Percentiles rank a stretch among this genome's conserved stretches.
phyloP scores from a whole-genome alignment of 2,113 vertebrate species.

The Psittacula cyanocephala region DNA sequence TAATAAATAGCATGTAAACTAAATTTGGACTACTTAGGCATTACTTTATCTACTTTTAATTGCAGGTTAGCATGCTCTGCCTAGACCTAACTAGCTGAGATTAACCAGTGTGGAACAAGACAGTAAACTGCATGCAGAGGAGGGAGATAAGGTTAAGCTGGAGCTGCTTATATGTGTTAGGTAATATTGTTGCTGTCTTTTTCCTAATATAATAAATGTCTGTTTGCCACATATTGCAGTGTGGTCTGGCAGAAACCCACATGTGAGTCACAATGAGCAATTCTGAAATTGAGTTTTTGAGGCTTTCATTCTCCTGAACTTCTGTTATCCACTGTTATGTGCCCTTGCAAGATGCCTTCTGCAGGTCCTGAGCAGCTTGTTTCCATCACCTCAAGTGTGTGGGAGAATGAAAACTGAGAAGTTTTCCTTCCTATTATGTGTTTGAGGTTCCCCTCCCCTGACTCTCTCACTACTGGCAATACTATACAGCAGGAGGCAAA shows the following conservation, averaged over 20 bases:
- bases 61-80: conserved; percentile 6
- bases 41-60: not conserved
- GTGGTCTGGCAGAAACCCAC: not conserved
- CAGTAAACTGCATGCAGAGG: not conserved
- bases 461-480: not conserved
- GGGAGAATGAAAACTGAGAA: not conserved
- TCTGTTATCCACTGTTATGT: not conserved
- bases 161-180: not conserved
- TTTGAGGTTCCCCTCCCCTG: not conserved
- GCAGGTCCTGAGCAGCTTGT: not conserved
- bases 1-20: conserved; percentile 3
- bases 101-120: not conserved
- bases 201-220: not conserved
- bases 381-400: not conserved
- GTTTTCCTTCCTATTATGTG: not conserved
- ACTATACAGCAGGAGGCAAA: not conserved
- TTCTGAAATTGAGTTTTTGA: not conserved
- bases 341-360: not conserved
- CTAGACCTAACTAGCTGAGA: not conserved
- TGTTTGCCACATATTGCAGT: not conserved
- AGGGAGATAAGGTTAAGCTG: not conserved
- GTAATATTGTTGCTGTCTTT: not conserved
- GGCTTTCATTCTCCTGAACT: not conserved
- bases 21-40: not conserved
- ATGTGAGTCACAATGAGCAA: not conserved